Percentiles rank a stretch among this genome's conserved stretches.
These are phyloP conservation scores for Aplysia californica DNA, from an alignment of 1,140 invertebrate genomes.

Conservation along the genomic window DNA sequence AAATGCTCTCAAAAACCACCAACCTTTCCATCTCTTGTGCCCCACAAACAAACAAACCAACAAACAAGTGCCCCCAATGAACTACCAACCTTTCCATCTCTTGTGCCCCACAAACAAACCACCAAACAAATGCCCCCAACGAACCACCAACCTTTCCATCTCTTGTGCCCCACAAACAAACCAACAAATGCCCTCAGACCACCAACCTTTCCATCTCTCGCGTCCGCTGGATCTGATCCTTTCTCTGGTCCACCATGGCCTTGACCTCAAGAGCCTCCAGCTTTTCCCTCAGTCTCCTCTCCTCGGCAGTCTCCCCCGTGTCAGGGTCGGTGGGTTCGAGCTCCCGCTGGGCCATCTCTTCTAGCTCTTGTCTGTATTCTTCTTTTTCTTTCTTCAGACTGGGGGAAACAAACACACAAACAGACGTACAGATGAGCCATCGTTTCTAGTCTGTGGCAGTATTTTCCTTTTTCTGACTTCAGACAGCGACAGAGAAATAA, in stretches of 20 bases:
- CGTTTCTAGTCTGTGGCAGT: too few species aligned
- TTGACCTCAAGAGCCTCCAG: conserved; percentile 43
- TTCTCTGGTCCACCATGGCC: conserved; percentile 41
- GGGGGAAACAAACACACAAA: conserved; percentile 2
- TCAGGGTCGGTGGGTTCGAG: conserved; percentile 53
- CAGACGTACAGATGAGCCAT: not conserved
- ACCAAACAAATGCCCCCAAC: too few species aligned
- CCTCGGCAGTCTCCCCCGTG: conserved; percentile 53
- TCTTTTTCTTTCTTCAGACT: conserved; percentile 62
- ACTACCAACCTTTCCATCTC: too few species aligned
- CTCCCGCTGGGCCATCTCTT: conserved; percentile 44
- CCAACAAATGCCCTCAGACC: not conserved
- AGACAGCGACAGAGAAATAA: too few species aligned
- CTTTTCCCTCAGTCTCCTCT: conserved; percentile 47
- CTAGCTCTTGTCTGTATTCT: conserved; percentile 47
- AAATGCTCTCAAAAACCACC: too few species aligned
- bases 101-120: too few species aligned
- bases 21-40: too few species aligned
- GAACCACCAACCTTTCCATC: too few species aligned
- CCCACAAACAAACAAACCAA: too few species aligned
- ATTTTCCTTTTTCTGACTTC: too few species aligned
- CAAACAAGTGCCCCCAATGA: too few species aligned
- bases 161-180: too few species aligned
- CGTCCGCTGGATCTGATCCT: conserved; percentile 38
- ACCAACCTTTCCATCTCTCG: conserved; percentile 57